Conservation (phyloP, 2,113 vertebrate species). For the Nyctereutes procyonoides region DNA sequence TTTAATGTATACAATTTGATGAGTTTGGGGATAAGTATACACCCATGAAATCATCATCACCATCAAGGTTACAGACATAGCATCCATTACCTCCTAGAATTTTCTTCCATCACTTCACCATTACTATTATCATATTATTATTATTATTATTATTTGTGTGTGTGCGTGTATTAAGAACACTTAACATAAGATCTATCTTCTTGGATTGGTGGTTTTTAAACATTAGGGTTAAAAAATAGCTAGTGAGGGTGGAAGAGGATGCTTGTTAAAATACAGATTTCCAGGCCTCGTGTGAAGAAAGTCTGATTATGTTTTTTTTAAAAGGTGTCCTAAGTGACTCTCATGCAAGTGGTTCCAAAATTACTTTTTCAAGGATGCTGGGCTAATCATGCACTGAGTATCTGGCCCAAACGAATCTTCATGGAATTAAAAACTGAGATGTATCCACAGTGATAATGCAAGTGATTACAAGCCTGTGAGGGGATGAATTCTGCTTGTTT, state of each 20-base stretch:
- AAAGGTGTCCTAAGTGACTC: neutral
- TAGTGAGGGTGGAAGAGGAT: too few relatives aligned
- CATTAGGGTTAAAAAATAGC: neutral
- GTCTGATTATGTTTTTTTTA: neutral
- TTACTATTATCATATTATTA: neutral
- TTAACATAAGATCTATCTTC: neutral
- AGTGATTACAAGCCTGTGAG: neutral
- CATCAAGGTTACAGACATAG: neutral
- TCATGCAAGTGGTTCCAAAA: neutral
- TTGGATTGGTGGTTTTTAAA: neutral
- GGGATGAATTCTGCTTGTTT: neutral
- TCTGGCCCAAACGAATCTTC: neutral
- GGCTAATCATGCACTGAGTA: neutral
- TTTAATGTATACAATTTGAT: neutral
- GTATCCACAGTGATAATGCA: neutral
- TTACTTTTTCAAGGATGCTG: slow-evolving; percentile 9
- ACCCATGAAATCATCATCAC: neutral
- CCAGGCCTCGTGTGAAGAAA: neutral
- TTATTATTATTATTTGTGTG: neutral
- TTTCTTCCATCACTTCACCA: neutral
- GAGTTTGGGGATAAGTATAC: neutral
- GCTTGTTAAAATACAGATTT: slow-evolving; percentile 24
- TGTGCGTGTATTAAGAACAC: neutral
- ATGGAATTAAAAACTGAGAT: neutral
- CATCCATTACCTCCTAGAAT: neutral